Percentiles rank a stretch among this genome's conserved stretches.
These are phyloP conservation scores for Tychaedon coryphoeus DNA, from an alignment of 2,113 vertebrate species.

Conservation along the genomic window DNA sequence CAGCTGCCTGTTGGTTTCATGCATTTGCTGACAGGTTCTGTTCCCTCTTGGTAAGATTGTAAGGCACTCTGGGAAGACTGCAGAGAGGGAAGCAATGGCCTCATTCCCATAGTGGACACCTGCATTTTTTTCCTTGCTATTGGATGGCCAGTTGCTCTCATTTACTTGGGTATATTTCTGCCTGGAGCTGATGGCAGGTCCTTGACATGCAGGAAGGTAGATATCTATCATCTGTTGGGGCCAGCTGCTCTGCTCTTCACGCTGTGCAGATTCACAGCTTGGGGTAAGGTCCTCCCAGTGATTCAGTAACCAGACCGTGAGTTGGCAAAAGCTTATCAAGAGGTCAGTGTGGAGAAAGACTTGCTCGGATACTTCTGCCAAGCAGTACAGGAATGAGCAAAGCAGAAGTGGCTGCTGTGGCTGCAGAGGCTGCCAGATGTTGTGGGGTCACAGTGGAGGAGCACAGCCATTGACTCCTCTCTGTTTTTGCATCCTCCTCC, in stretches of 20 bases:
- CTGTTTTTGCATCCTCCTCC: not conserved
- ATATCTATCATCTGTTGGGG: conserved; percentile 46
- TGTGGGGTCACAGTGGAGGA: not conserved
- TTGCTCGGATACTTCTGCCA: not conserved
- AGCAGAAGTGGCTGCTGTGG: not conserved
- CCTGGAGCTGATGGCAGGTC: conserved; percentile 8
- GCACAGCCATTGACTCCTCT: not conserved
- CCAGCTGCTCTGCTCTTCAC: conserved; percentile 50
- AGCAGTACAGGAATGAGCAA: not conserved
- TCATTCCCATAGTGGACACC: not conserved
- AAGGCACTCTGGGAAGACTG: not conserved
- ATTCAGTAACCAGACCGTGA: not conserved
- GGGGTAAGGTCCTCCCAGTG: not conserved
- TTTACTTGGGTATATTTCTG: conserved; percentile 3
- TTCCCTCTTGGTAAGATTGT: not conserved
- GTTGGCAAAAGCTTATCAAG: conserved; percentile 26
- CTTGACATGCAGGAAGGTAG: conserved; percentile 32
- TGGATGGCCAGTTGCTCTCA: not conserved
- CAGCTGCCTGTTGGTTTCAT: not conserved
- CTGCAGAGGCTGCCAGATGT: not conserved
- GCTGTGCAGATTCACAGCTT: conserved; percentile 21
- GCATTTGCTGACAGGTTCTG: not conserved
- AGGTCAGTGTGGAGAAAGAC: not conserved
- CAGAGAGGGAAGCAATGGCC: not conserved
- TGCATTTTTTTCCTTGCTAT: not conserved